Conservation (phyloP, 2,113 vertebrate species). For the Peucedramus taeniatus region DNA sequence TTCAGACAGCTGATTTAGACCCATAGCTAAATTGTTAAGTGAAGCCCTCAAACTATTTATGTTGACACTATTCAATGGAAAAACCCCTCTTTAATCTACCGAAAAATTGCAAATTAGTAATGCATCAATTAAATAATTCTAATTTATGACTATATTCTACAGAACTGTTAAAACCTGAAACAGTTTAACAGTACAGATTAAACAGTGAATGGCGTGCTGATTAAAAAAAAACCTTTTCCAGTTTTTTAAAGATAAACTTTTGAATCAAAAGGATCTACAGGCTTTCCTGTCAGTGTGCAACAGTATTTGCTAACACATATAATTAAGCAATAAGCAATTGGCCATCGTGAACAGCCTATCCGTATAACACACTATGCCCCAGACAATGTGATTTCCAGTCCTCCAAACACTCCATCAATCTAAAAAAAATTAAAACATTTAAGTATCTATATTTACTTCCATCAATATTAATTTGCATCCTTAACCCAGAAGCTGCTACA, state of each 20-base stretch:
- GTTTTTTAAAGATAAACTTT: neutral
- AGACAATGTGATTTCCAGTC: neutral
- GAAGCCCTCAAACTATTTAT: neutral
- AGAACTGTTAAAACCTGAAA: neutral
- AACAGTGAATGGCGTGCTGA: neutral
- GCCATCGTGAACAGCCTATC: neutral
- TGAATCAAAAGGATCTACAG: neutral
- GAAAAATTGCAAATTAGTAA: neutral
- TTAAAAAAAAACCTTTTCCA: neutral
- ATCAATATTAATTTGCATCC: neutral
- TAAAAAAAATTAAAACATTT: neutral
- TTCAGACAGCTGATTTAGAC: neutral
- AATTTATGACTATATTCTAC: neutral
- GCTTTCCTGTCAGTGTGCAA: neutral
- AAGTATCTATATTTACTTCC: neutral
- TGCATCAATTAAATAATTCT: neutral
- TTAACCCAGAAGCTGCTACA: neutral
- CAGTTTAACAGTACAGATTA: neutral
- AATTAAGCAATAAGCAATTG: neutral
- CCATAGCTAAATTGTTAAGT: neutral
- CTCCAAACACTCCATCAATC: neutral
- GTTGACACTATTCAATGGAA: neutral
- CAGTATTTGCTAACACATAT: neutral
- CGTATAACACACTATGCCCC: neutral
- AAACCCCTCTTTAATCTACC: neutral